These are phyloP conservation scores for Macrostomum lignano DNA, from an alignment of 1,140 invertebrate genomes.

Conservation along the genomic window DNA sequence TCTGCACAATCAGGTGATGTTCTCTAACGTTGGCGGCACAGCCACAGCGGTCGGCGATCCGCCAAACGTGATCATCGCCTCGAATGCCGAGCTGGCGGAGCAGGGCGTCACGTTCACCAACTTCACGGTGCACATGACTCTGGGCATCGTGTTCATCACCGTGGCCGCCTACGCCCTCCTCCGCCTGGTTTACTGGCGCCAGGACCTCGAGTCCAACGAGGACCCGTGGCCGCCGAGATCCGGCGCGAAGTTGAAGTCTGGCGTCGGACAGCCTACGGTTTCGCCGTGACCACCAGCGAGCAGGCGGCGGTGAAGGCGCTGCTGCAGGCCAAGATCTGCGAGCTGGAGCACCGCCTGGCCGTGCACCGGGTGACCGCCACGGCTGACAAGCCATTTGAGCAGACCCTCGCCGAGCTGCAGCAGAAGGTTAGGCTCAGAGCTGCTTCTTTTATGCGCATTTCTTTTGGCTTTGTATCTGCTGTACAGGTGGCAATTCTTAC, in stretches of 20 bases:
- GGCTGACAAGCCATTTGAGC: slow-evolving; percentile 38
- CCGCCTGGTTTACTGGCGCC: no score
- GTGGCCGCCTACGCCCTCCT: slow-evolving; percentile 41
- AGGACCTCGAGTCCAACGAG: no score
- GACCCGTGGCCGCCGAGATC: no score
- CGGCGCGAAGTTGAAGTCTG: slow-evolving; percentile 53
- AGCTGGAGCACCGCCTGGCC: slow-evolving; percentile 38
- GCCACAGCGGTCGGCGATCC: slow-evolving; percentile 59
- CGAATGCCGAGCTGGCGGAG: slow-evolving; percentile 37
- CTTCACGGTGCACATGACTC: slow-evolving; percentile 48
- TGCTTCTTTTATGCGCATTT: no score
- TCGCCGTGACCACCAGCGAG: slow-evolving; percentile 51
- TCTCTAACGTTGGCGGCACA: slow-evolving; percentile 57
- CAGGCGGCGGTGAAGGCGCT: slow-evolving; percentile 47
- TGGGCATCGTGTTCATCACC: slow-evolving; percentile 41
- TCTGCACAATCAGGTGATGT: no score
- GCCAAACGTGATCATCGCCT: slow-evolving; percentile 59
- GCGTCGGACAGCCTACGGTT: slow-evolving; percentile 44
- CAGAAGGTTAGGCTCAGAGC: no score
- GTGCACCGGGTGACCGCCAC: slow-evolving; percentile 20
- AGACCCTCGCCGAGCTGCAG: slow-evolving; percentile 41
- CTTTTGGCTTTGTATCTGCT: no score
- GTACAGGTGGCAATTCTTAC: no score
- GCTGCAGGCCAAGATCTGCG: slow-evolving; percentile 37
- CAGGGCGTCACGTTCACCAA: slow-evolving; percentile 49